Evolutionary conservation across 1,140 invertebrate genomes (phyloP).

Genomic region (Drosophila nigrodunni): DNA sequence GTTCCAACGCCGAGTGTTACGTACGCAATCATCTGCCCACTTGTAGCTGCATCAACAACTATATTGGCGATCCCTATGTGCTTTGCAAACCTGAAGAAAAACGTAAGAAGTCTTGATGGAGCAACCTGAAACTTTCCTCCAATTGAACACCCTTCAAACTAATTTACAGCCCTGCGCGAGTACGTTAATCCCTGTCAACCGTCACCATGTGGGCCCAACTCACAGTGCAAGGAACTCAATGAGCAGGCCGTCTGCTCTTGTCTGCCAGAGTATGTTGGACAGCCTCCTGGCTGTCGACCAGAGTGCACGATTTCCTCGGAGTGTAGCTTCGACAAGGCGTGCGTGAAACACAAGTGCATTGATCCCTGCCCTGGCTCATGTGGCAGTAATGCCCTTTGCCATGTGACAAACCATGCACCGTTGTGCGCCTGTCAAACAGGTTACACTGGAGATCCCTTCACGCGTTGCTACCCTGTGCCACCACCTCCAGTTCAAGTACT

Average conservation of each 20-base stretch:
- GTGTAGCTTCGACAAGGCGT: constrained; percentile 89
- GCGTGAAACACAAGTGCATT: constrained; percentile 88
- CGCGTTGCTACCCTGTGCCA: constrained; percentile 86
- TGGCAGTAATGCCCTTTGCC: constrained; percentile 86
- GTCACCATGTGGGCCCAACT: constrained; percentile 90
- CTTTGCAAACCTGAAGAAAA: constrained; percentile 84
- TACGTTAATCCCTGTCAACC: constrained; percentile 87
- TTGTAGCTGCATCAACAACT: constrained; percentile 89
- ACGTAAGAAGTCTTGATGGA: constrained; percentile 60
- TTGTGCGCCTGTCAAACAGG: constrained; percentile 87
- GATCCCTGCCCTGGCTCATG: constrained; percentile 91
- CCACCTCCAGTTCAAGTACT: constrained; percentile 86
- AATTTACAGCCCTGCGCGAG: constrained; percentile 65
- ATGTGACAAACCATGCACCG: constrained; percentile 87
- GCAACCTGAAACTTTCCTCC: background rate
- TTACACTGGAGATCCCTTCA: constrained; percentile 89
- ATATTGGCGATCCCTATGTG: constrained; percentile 89
- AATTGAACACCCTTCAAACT: background rate
- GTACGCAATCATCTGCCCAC: constrained; percentile 90
- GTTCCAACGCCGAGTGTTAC: constrained; percentile 89
- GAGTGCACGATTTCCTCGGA: constrained; percentile 88
- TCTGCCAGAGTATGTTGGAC: constrained; percentile 89
- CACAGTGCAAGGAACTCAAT: constrained; percentile 88
- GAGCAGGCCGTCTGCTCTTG: constrained; percentile 89
- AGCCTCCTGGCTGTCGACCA: constrained; percentile 90